Base-by-base conservation (phyloP, 2,888 invertebrate species). In the Philereme vetulata region DNA sequence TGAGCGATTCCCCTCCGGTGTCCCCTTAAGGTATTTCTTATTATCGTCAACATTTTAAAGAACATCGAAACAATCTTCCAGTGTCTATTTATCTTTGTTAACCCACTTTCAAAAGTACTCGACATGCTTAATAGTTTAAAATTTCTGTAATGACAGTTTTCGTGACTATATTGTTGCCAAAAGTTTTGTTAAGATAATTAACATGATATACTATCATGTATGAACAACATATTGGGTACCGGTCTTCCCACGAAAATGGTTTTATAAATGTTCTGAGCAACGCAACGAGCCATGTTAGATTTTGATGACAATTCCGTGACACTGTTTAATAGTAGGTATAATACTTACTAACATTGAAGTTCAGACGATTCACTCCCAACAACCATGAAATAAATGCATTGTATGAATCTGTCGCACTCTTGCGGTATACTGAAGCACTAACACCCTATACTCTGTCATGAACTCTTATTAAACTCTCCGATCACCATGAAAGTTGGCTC, bases 51-150 rank as follows among this genome's bases (percentile, higher is more conserved):
- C 59, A 59, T 66, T 73, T 21, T 65, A 67, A 68, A 75, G 72
- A 70, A 71, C 71, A 70, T 72, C 65, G 64, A 65, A 74, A 74
- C 67, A 72, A 74, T 74, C 68, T 65, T 65, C 68, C 75, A 71
- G 77, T 74, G 66, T 75, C 78, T 77, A 82, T 84, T 83, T 79
- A 77, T 84, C 82, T 80, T 79, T 75, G 79, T 76, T 81, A 77
- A 78, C 84, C 85, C 65, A 83, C 78, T 81, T 85, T 78, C 72
- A 62, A 72, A 65, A 68, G 64, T 72, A 72, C 56, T 53, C 71
- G 77, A 72, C 76, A 75, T 78, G 76, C 72, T 72, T 83, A 84
- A 85, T 84, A 81, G 77, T 80, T 71, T 66, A 60, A 71, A 72
- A 76, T 77, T 67, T 71, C 72, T 71, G 72, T 71, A 75, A 72